Conservation (phyloP, 2,888 invertebrate genomes). For the Archips xylosteana region DNA sequence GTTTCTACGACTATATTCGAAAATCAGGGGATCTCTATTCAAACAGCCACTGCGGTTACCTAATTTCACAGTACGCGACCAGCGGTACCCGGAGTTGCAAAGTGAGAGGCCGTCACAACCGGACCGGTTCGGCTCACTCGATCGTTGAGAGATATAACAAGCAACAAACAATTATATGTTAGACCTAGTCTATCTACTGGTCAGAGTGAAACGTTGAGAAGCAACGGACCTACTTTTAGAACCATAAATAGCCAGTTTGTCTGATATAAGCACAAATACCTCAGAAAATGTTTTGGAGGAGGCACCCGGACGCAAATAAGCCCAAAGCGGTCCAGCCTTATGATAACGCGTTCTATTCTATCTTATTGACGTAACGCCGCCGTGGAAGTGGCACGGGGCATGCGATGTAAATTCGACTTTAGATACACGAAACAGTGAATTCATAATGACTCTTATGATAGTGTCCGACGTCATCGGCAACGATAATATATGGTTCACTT, state of each 20-base stretch:
- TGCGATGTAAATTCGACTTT: conserved; percentile 70
- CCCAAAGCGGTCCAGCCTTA: conserved; percentile 74
- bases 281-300: conserved; percentile 63
- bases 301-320: conserved; percentile 80
- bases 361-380: conserved; percentile 82
- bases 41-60: conserved; percentile 79
- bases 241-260: conserved; percentile 45
- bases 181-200: conserved; percentile 55
- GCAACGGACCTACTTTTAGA: conserved; percentile 54
- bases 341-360: conserved; percentile 81
- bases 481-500: conserved; percentile 83
- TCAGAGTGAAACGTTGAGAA: conserved; percentile 9
- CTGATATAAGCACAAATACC: conserved; percentile 23
- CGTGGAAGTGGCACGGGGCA: conserved; percentile 70
- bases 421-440: conserved; percentile 56
- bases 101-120: conserved; percentile 84
- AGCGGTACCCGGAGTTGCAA: conserved; percentile 80
- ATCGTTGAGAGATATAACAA: conserved; percentile 74
- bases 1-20: conserved; percentile 47
- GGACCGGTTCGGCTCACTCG: conserved; percentile 78
- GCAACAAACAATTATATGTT: conserved; percentile 63
- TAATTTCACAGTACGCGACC: conserved; percentile 80
- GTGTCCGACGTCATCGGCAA: conserved; percentile 74
- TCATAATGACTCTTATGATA: conserved; percentile 56
- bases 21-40: conserved; percentile 68